phyloP scores from a whole-genome alignment of 2,113 vertebrate genomes.

The Corythaixoides concolor region DNA sequence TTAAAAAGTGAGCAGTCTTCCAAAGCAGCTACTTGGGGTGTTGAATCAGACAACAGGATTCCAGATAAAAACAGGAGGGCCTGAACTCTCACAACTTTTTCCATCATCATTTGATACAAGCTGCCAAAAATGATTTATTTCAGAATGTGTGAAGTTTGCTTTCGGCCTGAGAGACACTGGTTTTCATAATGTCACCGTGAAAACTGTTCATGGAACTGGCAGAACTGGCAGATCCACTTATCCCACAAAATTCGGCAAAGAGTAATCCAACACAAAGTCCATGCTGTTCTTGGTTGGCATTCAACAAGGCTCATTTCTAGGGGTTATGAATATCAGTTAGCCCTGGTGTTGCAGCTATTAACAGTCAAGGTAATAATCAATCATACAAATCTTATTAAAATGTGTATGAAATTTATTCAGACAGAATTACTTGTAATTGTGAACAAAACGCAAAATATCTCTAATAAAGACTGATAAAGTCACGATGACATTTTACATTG shows the following conservation, averaged over 20 bases:
- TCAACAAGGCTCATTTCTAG: neutral
- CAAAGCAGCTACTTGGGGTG: neutral
- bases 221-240: neutral
- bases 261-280: neutral
- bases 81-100: neutral
- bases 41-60: neutral
- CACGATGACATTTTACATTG: neutral
- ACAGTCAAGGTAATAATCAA: neutral
- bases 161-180: constrained; percentile 1
- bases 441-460: neutral
- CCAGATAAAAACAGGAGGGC: neutral
- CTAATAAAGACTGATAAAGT: neutral
- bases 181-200: neutral
- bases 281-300: neutral
- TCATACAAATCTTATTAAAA: neutral
- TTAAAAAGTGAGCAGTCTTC: neutral
- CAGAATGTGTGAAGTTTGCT: constrained; percentile 37
- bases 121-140: constrained; percentile 39
- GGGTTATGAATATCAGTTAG: neutral
- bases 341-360: neutral
- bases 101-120: neutral
- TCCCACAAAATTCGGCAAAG: neutral
- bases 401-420: neutral
- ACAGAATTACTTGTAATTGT: neutral
- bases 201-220: constrained; percentile 25